Conservation (phyloP, 1,140 invertebrate genomes). For the Sweltsa coloradensis region DNA sequence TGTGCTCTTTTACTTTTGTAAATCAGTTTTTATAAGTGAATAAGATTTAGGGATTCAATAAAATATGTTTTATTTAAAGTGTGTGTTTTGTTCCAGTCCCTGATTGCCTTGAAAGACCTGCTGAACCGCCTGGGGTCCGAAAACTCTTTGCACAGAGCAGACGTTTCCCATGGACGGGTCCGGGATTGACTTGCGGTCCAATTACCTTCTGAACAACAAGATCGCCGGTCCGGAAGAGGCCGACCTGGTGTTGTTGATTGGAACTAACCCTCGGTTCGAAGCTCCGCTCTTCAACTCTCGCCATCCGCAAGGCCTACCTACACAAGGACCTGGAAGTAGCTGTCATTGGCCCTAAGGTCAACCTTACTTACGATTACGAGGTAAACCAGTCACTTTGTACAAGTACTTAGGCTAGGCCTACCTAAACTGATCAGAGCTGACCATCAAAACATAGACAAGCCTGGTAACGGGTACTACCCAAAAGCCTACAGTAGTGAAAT, state of each 20-base stretch:
- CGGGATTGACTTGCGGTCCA: conserved; percentile 80
- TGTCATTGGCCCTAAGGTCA: conserved; percentile 80
- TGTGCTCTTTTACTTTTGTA: too few relatives aligned
- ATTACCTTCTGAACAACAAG: conserved; percentile 81
- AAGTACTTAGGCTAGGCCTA: too few relatives aligned
- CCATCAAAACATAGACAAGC: too few relatives aligned
- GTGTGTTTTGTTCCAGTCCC: conserved; percentile 36
- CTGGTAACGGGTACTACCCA: too few relatives aligned
- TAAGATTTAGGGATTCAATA: too few relatives aligned
- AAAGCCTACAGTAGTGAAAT: too few relatives aligned
- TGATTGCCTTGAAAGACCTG: conserved; percentile 91
- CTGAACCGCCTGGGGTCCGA: conserved; percentile 82
- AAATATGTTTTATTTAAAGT: too few relatives aligned
- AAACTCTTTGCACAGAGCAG: conserved; percentile 77
- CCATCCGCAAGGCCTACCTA: conserved; percentile 82
- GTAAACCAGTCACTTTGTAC: too few relatives aligned
- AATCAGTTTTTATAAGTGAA: too few relatives aligned
- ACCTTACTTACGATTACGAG: conserved; percentile 88
- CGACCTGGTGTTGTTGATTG: conserved; percentile 85
- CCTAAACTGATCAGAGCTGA: too few relatives aligned
- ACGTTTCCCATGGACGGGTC: conserved; percentile 71
- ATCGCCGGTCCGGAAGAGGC: conserved; percentile 86
- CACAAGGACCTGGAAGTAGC: conserved; percentile 76
- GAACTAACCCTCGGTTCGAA: conserved; percentile 95
- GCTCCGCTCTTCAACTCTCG: conserved; percentile 95